A percentile compares a stretch with the other conserved stretches of the same genome.
Conservation (phyloP, 2,888 invertebrate genomes). For the Drosophila peninsularis region DNA sequence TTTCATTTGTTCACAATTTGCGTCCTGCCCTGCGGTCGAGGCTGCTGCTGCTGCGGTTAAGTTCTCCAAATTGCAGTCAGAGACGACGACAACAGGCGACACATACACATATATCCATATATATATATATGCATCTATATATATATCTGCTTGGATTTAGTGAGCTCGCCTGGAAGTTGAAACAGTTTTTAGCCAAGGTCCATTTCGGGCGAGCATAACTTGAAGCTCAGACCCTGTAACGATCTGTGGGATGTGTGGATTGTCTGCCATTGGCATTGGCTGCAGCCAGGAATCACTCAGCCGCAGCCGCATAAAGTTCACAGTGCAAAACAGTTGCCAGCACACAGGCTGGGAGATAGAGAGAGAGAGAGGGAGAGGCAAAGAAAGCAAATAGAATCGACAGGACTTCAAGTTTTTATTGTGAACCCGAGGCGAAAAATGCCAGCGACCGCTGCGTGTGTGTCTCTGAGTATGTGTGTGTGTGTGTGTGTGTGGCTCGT, state of each 20-base stretch:
- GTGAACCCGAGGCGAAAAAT: slow-evolving; percentile 62
- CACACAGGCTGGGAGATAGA: slow-evolving; percentile 6
- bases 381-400: slow-evolving; percentile 69
- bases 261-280: slow-evolving; percentile 49
- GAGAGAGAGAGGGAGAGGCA: background rate
- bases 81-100: slow-evolving; percentile 63
- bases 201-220: slow-evolving; percentile 42
- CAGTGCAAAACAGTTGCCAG: slow-evolving; percentile 68
- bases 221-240: slow-evolving; percentile 18
- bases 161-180: slow-evolving; percentile 47
- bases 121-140: slow-evolving; percentile 3
- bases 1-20: slow-evolving; percentile 78
- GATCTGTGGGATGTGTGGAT: slow-evolving; percentile 6
- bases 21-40: slow-evolving; percentile 74
- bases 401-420: slow-evolving; percentile 77
- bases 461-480: slow-evolving; percentile 10
- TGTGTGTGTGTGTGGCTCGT: slow-evolving; percentile 29
- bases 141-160: slow-evolving; percentile 25
- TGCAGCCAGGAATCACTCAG: slow-evolving; percentile 70
- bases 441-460: slow-evolving; percentile 30
- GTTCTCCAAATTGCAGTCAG: slow-evolving; percentile 77
- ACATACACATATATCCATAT: slow-evolving; percentile 13
- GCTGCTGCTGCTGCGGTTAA: slow-evolving; percentile 65
- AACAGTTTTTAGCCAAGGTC: slow-evolving; percentile 73
- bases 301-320: slow-evolving; percentile 74